phyloP scores from a whole-genome alignment of 2,888 invertebrate genomes.

The Nomada hirtipes region DNA sequence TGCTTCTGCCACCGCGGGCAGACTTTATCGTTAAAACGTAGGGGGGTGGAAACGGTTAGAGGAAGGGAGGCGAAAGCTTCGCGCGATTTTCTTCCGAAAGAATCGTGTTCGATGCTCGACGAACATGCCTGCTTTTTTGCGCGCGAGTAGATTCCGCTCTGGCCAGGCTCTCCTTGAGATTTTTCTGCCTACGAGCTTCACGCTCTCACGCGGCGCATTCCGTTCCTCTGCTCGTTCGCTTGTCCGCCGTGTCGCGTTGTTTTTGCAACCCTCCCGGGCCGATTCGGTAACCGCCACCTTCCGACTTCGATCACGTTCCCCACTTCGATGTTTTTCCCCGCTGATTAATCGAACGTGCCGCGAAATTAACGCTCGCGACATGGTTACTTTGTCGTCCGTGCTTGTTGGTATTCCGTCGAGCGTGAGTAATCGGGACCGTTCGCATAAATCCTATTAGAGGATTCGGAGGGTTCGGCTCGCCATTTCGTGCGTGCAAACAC shows the following conservation, averaged over 20 bases:
- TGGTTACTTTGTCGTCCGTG: background rate
- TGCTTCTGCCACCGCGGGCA: constrained; percentile 34
- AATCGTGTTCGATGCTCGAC: constrained; percentile 63
- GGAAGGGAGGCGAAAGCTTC: background rate
- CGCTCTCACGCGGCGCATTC: constrained; percentile 44
- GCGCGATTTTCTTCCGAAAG: constrained; percentile 55
- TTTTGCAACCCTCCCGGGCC: constrained; percentile 12
- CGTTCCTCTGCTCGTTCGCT: constrained; percentile 43
- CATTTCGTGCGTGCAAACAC: constrained; percentile 64
- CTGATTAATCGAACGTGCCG: constrained; percentile 55
- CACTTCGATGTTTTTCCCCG: constrained; percentile 11
- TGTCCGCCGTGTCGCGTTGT: constrained; percentile 30
- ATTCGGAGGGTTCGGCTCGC: constrained; percentile 77
- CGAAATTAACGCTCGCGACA: constrained; percentile 72
- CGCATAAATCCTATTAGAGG: constrained; percentile 84
- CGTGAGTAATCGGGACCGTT: constrained; percentile 83
- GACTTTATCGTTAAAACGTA: constrained; percentile 77
- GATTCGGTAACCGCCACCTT: constrained; percentile 39
- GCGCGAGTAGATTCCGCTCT: constrained; percentile 42
- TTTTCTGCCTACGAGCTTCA: constrained; percentile 48
- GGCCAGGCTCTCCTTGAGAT: constrained; percentile 24
- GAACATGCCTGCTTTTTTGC: constrained; percentile 55
- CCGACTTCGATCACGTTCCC: background rate
- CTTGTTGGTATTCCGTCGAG: constrained; percentile 20
- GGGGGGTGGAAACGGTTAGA: background rate